A percentile compares a stretch with the other conserved stretches of the same genome.
phyloP scores from a whole-genome alignment of 1,140 invertebrate genomes.

The Bombus pyrosoma region DNA sequence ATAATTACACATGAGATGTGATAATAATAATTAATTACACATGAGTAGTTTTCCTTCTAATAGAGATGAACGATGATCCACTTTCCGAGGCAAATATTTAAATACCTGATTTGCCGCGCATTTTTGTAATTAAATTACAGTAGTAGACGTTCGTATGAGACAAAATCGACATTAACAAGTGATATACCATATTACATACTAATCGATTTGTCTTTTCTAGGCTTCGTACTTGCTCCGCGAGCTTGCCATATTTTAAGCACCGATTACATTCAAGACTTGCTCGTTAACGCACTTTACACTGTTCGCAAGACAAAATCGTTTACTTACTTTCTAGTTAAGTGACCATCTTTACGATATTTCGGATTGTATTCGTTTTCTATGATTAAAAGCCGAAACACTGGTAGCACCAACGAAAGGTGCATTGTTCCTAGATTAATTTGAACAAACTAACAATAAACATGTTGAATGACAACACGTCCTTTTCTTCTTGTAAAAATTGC shows the following conservation, averaged over 20 bases:
- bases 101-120: conserved; percentile 60
- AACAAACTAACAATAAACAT: conserved; percentile 56
- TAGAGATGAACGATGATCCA: conserved; percentile 73
- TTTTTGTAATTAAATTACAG: conserved; percentile 70
- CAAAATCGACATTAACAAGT: conserved; percentile 65
- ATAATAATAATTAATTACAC: conserved; percentile 79
- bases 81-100: conserved; percentile 59
- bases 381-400: conserved; percentile 62
- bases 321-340: conserved; percentile 69
- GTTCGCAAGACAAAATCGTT: conserved; percentile 63
- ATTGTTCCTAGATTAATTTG: conserved; percentile 53
- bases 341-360: conserved; percentile 51
- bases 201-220: conserved; percentile 68
- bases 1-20: conserved; percentile 60
- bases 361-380: conserved; percentile 55
- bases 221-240: conserved; percentile 53
- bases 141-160: conserved; percentile 59
- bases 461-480: conserved; percentile 57
- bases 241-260: conserved; percentile 63
- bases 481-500: conserved; percentile 56
- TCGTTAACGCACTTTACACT: conserved; percentile 54
- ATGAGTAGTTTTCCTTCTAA: conserved; percentile 75
- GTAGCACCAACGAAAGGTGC: conserved; percentile 58
- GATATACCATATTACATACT: conserved; percentile 63
- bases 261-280: conserved; percentile 57